phyloP scores from a whole-genome alignment of 2,113 vertebrate species.

The Narcine bancroftii region DNA sequence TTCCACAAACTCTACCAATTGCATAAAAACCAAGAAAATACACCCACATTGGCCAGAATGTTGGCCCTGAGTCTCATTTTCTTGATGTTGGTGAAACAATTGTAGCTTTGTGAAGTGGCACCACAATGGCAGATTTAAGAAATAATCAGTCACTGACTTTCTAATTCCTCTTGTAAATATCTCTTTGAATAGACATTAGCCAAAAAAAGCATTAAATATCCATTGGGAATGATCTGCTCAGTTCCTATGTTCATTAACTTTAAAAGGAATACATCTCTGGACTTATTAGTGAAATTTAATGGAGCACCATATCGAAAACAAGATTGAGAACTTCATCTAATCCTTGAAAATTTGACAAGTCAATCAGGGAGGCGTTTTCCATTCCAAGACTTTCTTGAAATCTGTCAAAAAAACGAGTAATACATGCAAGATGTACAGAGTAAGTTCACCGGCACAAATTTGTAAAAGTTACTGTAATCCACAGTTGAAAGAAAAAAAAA shows the following conservation, averaged over 20 bases:
- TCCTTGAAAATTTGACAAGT: constrained; percentile 58
- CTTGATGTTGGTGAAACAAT: neutral
- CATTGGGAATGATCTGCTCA: constrained; percentile 13
- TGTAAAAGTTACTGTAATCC: constrained; percentile 49
- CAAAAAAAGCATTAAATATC: neutral
- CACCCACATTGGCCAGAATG: too few species aligned
- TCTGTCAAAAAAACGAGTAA: constrained; percentile 55
- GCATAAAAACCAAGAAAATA: neutral
- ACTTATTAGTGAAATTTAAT: constrained; percentile 55
- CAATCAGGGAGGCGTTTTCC: constrained; percentile 55
- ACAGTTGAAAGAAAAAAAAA: constrained; percentile 48
- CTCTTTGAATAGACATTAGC: constrained; percentile 11
- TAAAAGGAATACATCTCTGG: constrained; percentile 46
- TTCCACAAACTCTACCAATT: neutral
- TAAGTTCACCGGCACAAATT: constrained; percentile 49
- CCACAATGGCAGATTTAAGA: neutral
- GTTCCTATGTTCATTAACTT: constrained; percentile 41
- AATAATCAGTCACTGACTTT: constrained; percentile 11
- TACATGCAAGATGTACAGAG: constrained; percentile 46
- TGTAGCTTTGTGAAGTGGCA: neutral
- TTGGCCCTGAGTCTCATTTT: neutral
- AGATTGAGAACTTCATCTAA: constrained; percentile 51
- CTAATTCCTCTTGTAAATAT: neutral
- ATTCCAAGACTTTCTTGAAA: constrained; percentile 54
- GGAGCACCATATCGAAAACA: constrained; percentile 50